Conservation (phyloP, 2,888 invertebrate species). For the Noctuana brunneofusca region DNA sequence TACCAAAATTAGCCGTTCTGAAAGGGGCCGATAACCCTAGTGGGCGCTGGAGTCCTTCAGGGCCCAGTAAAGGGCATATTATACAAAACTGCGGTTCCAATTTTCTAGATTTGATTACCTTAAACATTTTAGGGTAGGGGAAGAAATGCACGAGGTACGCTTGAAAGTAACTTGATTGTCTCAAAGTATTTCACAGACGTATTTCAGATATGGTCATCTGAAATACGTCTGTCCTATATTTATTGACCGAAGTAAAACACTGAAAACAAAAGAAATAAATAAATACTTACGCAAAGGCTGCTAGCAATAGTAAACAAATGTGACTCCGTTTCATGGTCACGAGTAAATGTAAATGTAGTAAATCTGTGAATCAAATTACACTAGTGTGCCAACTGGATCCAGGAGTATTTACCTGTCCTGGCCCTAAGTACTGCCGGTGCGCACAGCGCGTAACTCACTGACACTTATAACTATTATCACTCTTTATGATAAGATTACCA, state of each 20-base stretch:
- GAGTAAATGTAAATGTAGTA: constrained; percentile 49
- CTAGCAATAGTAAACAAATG: constrained; percentile 58
- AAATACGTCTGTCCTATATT: not conserved
- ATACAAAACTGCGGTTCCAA: too few relatives aligned
- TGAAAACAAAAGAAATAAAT: constrained; percentile 4
- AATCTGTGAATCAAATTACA: constrained; percentile 47
- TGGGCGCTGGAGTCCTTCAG: too few relatives aligned
- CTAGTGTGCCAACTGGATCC: constrained; percentile 54
- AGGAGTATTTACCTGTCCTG: constrained; percentile 63
- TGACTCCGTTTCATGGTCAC: constrained; percentile 65
- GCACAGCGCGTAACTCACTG: constrained; percentile 76
- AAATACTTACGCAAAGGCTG: constrained; percentile 67
- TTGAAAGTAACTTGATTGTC: too few relatives aligned
- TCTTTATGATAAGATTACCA: constrained; percentile 77
- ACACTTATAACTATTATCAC: constrained; percentile 81
- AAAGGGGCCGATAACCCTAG: too few relatives aligned
- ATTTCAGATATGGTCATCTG: too few relatives aligned
- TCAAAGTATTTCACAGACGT: too few relatives aligned
- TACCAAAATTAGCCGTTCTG: too few relatives aligned
- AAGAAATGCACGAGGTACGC: too few relatives aligned
- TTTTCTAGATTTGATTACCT: too few relatives aligned
- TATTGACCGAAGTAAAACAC: not conserved
- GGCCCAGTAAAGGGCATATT: too few relatives aligned
- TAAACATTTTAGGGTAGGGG: too few relatives aligned
- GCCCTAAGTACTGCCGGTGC: constrained; percentile 67